Evolutionary conservation across 2,113 vertebrate species (phyloP).

Genomic region (Zosterops borbonicus): DNA sequence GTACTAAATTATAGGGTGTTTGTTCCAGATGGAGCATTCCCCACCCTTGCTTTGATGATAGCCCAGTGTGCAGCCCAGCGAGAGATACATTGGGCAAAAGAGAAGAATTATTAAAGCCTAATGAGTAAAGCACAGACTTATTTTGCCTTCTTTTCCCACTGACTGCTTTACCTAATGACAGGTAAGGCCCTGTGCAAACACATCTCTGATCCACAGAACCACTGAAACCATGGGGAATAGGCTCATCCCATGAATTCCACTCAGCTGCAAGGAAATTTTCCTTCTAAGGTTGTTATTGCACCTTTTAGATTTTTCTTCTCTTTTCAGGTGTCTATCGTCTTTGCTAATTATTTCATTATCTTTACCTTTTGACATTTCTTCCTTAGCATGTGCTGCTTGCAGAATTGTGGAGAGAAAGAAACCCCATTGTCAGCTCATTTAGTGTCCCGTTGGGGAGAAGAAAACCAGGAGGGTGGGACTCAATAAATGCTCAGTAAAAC

Average conservation of each 20-base stretch:
- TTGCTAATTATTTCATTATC: neutral
- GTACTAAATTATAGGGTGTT: slow-evolving; percentile 15
- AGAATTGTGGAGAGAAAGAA: neutral
- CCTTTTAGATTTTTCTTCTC: neutral
- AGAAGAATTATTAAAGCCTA: neutral
- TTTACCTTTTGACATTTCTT: neutral
- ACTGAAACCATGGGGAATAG: neutral
- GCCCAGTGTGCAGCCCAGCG: neutral
- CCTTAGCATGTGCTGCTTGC: neutral
- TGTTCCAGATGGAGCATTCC: neutral
- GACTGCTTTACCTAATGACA: neutral
- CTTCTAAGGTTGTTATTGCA: neutral
- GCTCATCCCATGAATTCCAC: neutral
- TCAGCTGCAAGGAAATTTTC: neutral
- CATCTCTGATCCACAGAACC: neutral
- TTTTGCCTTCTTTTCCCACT: neutral
- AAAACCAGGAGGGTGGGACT: neutral
- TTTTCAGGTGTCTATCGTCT: neutral
- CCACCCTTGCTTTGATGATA: slow-evolving; percentile 48
- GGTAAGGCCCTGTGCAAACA: neutral
- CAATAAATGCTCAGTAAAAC: neutral
- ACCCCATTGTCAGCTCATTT: neutral
- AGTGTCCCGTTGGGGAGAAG: neutral
- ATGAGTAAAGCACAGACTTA: neutral
- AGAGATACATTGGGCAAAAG: neutral